A percentile compares a stretch with the other conserved stretches of the same genome.
phyloP scores from a whole-genome alignment of 2,113 vertebrate genomes.

The Silurus meridionalis region DNA sequence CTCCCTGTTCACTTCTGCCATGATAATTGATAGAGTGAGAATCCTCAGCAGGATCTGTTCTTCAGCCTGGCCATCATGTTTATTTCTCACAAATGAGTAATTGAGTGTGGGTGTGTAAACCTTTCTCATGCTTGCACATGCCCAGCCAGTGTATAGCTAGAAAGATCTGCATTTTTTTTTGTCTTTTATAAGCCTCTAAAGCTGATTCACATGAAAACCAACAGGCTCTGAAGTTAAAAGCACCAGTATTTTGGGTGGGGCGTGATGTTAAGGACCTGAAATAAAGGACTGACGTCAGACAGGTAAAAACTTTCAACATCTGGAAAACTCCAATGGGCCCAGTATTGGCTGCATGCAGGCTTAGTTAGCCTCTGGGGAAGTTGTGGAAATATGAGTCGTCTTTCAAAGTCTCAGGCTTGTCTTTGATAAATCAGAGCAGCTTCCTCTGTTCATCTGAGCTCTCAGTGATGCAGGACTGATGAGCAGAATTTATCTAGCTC shows the following conservation, averaged over 20 bases:
- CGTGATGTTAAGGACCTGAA: slow-evolving; percentile 25
- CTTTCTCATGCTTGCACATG: background rate
- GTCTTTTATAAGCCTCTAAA: background rate
- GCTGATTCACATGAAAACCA: slow-evolving; percentile 7
- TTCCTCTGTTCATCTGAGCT: slow-evolving; percentile 36
- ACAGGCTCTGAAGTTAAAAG: background rate
- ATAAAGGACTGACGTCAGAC: slow-evolving; percentile 14
- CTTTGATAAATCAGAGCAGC: slow-evolving; percentile 46
- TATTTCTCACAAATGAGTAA: slow-evolving; percentile 35
- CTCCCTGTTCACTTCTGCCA: slow-evolving; percentile 21
- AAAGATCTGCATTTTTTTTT: background rate
- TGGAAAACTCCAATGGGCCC: slow-evolving; percentile 15
- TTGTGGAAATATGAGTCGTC: slow-evolving; percentile 13
- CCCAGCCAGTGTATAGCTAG: slow-evolving; percentile 5
- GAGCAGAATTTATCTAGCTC: slow-evolving; percentile 13
- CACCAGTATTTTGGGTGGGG: slow-evolving; percentile 18
- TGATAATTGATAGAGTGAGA: slow-evolving; percentile 29
- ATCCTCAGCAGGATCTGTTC: slow-evolving; percentile 22
- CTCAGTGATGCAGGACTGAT: slow-evolving; percentile 22
- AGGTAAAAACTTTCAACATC: slow-evolving; percentile 34
- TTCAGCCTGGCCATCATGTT: slow-evolving; percentile 18
- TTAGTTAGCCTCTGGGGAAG: slow-evolving; percentile 20
- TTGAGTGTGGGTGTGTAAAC: slow-evolving; percentile 2
- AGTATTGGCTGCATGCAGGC: slow-evolving; percentile 1
- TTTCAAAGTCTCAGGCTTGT: slow-evolving; percentile 44